Evolutionary conservation across 1,140 invertebrate species (phyloP).

Genomic region (Drosophila navojoa): DNA sequence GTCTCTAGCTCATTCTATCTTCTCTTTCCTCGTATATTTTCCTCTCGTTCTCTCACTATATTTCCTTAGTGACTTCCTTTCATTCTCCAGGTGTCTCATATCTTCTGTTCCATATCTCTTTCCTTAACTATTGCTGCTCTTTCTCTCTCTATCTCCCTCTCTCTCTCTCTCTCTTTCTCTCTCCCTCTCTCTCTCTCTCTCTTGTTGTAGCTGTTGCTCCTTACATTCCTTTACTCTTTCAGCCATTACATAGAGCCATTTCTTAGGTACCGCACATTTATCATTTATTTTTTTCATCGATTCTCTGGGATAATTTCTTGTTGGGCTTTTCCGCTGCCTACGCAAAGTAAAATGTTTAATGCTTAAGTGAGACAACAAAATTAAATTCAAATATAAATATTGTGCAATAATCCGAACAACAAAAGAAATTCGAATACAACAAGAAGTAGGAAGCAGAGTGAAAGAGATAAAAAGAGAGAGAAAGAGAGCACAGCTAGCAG

Average conservation of each 20-base stretch:
- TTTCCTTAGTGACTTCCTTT: no score
- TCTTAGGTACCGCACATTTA: not conserved
- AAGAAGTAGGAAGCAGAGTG: not conserved
- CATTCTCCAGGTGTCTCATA: no score
- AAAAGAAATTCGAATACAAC: slow-evolving; percentile 24
- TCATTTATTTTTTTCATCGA: slow-evolving; percentile 4
- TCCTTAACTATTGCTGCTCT: not conserved
- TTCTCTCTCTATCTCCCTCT: no score
- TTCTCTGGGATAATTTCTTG: not conserved
- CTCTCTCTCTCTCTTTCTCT: no score
- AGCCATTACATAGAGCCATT: not conserved
- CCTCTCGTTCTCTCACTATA: no score
- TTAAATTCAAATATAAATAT: slow-evolving; percentile 77
- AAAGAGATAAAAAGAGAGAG: no score
- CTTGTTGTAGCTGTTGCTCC: not conserved
- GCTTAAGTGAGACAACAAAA: slow-evolving; percentile 46
- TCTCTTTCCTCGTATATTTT: no score
- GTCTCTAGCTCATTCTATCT: not conserved
- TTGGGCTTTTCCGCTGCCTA: slow-evolving; percentile 2
- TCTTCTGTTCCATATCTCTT: not conserved
- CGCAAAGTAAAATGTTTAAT: slow-evolving; percentile 31
- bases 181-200: no score
- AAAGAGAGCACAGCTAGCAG: slow-evolving; percentile 11
- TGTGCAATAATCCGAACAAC: slow-evolving; percentile 65
- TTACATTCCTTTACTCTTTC: not conserved